A percentile compares a stretch with the other conserved stretches of the same genome.
Conservation (phyloP, 2,888 invertebrate species). For the Scaptomyza tumidula region DNA sequence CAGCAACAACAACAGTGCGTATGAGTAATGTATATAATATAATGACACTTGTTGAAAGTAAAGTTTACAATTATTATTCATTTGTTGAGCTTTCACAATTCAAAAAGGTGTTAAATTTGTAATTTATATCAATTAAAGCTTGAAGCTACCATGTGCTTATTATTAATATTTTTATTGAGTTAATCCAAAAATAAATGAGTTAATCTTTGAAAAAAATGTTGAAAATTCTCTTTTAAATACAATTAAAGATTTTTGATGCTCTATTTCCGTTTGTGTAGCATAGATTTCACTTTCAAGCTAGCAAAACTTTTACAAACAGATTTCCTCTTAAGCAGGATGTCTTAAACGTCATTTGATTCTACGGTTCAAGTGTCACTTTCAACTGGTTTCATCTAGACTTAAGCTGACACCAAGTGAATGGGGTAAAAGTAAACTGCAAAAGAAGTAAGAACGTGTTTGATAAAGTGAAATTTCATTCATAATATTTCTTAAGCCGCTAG, state of each 20-base stretch:
- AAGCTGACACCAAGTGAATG: constrained; percentile 42
- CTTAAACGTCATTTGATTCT: constrained; percentile 1
- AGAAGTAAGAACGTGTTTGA: constrained; percentile 45
- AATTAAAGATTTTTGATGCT: not conserved
- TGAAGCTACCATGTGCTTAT: not conserved
- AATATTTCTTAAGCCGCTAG: constrained; percentile 45
- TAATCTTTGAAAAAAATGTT: too few species aligned
- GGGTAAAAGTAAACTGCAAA: constrained; percentile 17
- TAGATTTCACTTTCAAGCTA: constrained; percentile 10
- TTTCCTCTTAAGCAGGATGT: constrained; percentile 19
- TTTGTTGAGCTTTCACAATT: constrained; percentile 28
- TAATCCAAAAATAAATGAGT: not conserved
- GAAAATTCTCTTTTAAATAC: not conserved
- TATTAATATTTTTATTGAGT: not conserved
- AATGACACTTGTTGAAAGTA: not conserved
- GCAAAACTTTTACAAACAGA: constrained; percentile 3
- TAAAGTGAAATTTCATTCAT: constrained; percentile 58
- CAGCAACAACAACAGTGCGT: constrained; percentile 22
- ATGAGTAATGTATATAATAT: constrained; percentile 19
- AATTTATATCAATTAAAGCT: not conserved
- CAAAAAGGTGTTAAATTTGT: not conserved
- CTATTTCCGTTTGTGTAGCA: not conserved
- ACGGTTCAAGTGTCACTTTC: constrained; percentile 36
- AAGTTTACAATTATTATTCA: not conserved
- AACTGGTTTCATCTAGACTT: constrained; percentile 39